Evolutionary conservation across 2,888 invertebrate genomes (phyloP), one percentile per base, ranked within the genome.

Genomic region (Melolontha melolontha): DNA sequence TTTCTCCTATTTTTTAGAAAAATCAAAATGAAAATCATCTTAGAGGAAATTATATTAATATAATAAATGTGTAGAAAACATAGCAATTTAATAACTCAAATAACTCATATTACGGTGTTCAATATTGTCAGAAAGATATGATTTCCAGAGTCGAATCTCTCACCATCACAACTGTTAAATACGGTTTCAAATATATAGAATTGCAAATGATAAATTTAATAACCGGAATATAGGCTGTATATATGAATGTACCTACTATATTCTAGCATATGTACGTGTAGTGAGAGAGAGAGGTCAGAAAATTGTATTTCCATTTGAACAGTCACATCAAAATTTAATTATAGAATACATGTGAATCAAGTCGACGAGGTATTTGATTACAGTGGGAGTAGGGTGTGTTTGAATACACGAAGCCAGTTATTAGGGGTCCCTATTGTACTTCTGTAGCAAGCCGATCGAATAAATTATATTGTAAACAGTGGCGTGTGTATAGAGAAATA

Each of bases 281-380:
- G 34, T 34, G 34, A 22, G n/a, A 22, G 41, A 7, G 49, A 59
- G 44, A 59, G 42, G 42, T 44, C 22, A 50, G 34, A 17, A 44
- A 63, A 51, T 67, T 54, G 67, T 47, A 76, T 79, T 81, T 80
- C 78, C 82, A 75, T 76, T 73, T 80, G 80, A 81, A 81, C 81
- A 82, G 81, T 81, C 82, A 77, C 80, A 82, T 82, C 83, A 82
- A 78, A 82, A 82, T 83, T 83, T 83, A 83, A 83, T 83, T 83
- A 82, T 79, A 80, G 80, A 81, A 81, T 81, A 82, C 80, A 81
- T 80, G 80, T 81, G 81, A 81, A 81, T 80, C 81, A 77, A 80
- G 77, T 79, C 78, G 62, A 51, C 77, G 77, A 79, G 77, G 73
- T 72, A 77, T 79, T 79, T 72, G 71, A 73, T 74, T 72, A 72